Conservation (phyloP, 2,888 invertebrate species). For the Seira musarum region DNA sequence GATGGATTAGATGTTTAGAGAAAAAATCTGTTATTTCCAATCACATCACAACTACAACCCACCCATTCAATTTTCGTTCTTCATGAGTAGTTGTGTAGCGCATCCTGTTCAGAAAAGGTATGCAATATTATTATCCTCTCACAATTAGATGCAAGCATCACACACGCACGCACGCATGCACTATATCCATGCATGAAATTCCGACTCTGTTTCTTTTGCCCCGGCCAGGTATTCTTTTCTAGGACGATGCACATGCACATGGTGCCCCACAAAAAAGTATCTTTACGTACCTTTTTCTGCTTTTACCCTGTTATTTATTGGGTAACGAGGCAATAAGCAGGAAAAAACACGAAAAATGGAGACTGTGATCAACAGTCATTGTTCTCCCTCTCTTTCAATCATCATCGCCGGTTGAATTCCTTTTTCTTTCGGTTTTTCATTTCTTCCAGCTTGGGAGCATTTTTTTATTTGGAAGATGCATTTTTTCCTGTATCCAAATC, state of each 20-base stretch:
- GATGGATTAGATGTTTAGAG: slow-evolving; percentile 1
- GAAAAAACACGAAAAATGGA: slow-evolving; percentile 30
- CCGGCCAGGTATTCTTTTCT: neutral
- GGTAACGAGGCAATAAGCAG: slow-evolving; percentile 7
- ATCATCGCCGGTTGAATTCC: slow-evolving; percentile 44
- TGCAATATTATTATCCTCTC: slow-evolving; percentile 10
- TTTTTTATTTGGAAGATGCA: slow-evolving; percentile 10
- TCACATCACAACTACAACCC: too few relatives aligned
- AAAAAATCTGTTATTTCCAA: slow-evolving; percentile 21
- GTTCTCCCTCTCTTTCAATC: slow-evolving; percentile 33
- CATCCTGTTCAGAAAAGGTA: slow-evolving; percentile 43
- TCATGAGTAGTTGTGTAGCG: slow-evolving; percentile 11
- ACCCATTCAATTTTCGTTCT: slow-evolving; percentile 48
- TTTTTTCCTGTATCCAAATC: slow-evolving; percentile 25
- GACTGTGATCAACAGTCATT: slow-evolving; percentile 54
- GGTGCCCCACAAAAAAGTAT: neutral
- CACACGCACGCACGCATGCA: slow-evolving; percentile 41
- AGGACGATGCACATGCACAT: slow-evolving; percentile 6
- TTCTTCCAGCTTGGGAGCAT: neutral
- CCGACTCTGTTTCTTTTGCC: neutral
- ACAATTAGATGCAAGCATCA: slow-evolving; percentile 13
- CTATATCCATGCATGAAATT: neutral
- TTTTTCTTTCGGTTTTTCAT: slow-evolving; percentile 5
- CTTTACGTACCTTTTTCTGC: neutral
- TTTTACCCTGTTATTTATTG: slow-evolving; percentile 32